phyloP scores from a whole-genome alignment of 2,888 invertebrate species.

The Agonopterix subpropinquella region DNA sequence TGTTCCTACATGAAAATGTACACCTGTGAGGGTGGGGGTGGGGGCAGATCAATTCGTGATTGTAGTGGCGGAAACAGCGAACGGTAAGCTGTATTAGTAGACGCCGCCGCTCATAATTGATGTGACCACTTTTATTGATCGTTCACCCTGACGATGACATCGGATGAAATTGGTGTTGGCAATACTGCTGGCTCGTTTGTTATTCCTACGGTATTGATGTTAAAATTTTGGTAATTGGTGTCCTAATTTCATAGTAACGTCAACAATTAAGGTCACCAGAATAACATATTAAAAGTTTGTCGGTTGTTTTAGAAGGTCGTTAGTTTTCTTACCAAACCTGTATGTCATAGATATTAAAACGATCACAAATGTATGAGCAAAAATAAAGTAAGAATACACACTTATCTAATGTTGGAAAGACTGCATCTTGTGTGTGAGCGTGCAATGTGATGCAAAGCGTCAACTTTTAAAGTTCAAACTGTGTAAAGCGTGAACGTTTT shows the following conservation, averaged over 20 bases:
- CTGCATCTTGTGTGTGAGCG: conserved; percentile 48
- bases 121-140: conserved; percentile 39
- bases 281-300: not conserved
- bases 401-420: conserved; percentile 68
- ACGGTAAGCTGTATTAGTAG: conserved; percentile 26
- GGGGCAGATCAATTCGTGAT: conserved; percentile 26
- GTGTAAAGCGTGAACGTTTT: conserved; percentile 39
- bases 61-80: conserved; percentile 28
- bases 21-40: conserved; percentile 28
- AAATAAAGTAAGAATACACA: conserved; percentile 5
- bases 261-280: not conserved
- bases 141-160: conserved; percentile 6
- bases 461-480: conserved; percentile 24
- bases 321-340: too few relatives aligned
- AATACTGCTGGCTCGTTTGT: too few relatives aligned
- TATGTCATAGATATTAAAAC: too few relatives aligned
- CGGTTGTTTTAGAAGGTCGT: too few relatives aligned
- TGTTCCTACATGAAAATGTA: conserved; percentile 37
- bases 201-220: too few relatives aligned
- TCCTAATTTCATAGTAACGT: too few relatives aligned
- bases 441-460: conserved; percentile 38
- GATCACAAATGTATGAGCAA: too few relatives aligned
- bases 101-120: conserved; percentile 34
- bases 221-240: too few relatives aligned
- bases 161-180: conserved; percentile 2